Conservation (phyloP, 2,797 vertebrate genomes). For the Xenops minutus region DNA sequence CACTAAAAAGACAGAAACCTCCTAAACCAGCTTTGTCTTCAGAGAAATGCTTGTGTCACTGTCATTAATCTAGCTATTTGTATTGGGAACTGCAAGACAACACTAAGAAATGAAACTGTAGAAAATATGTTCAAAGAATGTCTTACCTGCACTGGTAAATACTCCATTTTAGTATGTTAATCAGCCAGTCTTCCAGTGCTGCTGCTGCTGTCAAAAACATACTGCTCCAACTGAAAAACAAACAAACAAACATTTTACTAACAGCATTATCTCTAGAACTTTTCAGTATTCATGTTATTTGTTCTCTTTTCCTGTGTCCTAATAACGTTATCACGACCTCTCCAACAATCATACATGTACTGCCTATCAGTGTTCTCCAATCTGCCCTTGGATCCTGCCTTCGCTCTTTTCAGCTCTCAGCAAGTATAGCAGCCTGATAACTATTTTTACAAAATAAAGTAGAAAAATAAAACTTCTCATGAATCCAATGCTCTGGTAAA, state of each 20-base stretch:
- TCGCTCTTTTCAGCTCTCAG: neutral
- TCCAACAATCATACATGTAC: neutral
- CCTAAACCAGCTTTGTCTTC: neutral
- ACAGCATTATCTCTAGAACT: neutral
- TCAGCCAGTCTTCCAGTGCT: slow-evolving; percentile 71
- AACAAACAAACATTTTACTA: slow-evolving; percentile 11
- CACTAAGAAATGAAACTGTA: neutral
- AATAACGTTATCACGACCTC: neutral
- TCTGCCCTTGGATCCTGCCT: neutral
- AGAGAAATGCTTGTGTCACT: neutral
- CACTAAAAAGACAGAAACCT: neutral
- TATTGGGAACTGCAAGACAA: neutral
- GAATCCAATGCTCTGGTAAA: neutral
- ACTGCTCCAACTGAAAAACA: slow-evolving; percentile 70
- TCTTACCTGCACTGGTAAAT: slow-evolving; percentile 77
- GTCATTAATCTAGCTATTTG: neutral
- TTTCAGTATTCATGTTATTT: neutral
- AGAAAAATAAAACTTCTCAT: neutral
- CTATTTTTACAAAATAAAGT: neutral
- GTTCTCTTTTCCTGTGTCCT: neutral
- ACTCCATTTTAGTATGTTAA: slow-evolving; percentile 73
- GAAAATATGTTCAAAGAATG: neutral
- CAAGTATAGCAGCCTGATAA: neutral
- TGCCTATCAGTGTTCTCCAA: neutral
- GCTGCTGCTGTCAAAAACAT: slow-evolving; percentile 71